Evolutionary conservation across 2,797 vertebrate species (phyloP).

Genomic region (Trachops cirrhosus): DNA sequence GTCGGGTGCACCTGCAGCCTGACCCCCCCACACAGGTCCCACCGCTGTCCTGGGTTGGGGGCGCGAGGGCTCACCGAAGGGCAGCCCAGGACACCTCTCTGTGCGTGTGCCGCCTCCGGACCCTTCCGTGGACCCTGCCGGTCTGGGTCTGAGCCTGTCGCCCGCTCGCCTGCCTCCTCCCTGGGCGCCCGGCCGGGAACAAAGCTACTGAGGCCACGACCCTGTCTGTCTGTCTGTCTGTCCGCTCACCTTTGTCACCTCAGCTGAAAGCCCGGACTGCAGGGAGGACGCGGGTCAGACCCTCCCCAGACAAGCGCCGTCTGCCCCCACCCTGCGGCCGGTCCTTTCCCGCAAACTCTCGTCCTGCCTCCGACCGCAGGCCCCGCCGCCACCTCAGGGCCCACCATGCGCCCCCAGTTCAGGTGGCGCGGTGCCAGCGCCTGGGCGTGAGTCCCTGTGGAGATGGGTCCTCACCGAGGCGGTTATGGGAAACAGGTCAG

Average conservation of each 20-base stretch:
- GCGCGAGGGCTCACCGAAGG: accelerated
- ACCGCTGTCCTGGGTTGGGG: not conserved
- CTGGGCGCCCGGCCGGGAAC: accelerated
- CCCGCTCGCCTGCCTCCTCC: not conserved
- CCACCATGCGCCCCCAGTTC: not conserved
- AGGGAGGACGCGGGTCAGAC: accelerated
- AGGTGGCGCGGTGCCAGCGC: not conserved
- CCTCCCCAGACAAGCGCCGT: not conserved
- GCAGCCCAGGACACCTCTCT: not conserved
- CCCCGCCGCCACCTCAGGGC: not conserved
- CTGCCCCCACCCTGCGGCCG: not conserved
- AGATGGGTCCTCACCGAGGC: not conserved
- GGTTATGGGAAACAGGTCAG: not conserved
- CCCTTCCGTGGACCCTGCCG: not conserved
- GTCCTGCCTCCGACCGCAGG: accelerated
- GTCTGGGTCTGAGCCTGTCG: accelerated
- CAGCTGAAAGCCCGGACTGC: accelerated
- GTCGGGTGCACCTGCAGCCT: not conserved
- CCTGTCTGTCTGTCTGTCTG: not conserved
- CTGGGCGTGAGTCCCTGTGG: too few relatives aligned
- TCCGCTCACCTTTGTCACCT: not conserved
- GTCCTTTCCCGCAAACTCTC: not conserved
- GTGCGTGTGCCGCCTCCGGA: accelerated
- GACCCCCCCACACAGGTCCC: not conserved
- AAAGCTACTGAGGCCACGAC: not conserved